Conservation (phyloP, 1,140 invertebrate species). For the Scaptomyza pallida region DNA sequence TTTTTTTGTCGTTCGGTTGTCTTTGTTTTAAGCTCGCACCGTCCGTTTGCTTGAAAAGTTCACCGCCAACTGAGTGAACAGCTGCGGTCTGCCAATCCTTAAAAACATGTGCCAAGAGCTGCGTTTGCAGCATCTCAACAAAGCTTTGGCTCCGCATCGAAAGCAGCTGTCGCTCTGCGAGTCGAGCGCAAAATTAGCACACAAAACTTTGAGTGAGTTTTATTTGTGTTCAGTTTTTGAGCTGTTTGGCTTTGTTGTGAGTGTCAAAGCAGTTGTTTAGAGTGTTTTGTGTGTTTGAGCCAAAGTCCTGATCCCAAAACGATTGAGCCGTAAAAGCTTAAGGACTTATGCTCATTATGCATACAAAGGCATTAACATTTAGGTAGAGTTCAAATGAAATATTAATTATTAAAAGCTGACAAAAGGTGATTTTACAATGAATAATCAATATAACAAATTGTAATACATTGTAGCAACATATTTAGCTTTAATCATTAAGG, state of each 20-base stretch:
- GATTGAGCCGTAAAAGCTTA: conserved; percentile 10
- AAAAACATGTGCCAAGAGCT: conserved; percentile 67
- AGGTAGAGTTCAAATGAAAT: background rate
- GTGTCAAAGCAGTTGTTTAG: conserved; percentile 6
- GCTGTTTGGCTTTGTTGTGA: conserved; percentile 44
- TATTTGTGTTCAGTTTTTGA: background rate
- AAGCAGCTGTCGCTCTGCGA: conserved; percentile 20
- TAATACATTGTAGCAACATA: too few relatives aligned
- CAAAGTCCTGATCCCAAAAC: conserved; percentile 1
- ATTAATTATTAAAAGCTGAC: background rate
- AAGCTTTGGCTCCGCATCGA: conserved; percentile 52
- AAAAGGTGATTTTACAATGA: background rate
- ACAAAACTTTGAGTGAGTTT: conserved; percentile 40
- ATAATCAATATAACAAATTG: background rate
- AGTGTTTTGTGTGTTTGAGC: too few relatives aligned
- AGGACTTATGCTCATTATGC: conserved; percentile 21
- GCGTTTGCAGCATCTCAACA: conserved; percentile 67
- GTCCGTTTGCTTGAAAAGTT: conserved; percentile 71
- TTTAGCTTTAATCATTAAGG: too few relatives aligned
- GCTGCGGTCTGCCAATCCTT: conserved; percentile 63
- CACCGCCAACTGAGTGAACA: conserved; percentile 68
- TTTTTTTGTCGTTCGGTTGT: conserved; percentile 3
- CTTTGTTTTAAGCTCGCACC: conserved; percentile 12
- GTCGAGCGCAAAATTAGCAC: conserved; percentile 19
- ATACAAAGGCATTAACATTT: background rate